These are phyloP conservation scores for Heliconius hermathena DNA, from an alignment of 1,140 invertebrate genomes.

Conservation along the genomic window DNA sequence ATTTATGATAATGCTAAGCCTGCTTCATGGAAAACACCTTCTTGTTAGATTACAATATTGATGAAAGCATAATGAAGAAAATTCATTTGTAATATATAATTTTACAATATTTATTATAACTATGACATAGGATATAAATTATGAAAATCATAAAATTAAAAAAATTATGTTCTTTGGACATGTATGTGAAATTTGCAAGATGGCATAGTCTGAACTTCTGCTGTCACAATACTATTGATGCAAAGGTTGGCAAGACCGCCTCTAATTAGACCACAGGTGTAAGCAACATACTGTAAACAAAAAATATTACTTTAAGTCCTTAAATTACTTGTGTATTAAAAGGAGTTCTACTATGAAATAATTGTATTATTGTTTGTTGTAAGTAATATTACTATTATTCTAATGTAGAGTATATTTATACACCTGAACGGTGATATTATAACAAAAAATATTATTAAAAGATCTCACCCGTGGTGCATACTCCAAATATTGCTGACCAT, in stretches of 20 bases:
- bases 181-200: constrained; percentile 97
- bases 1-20: constrained; percentile 75
- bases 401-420: no score
- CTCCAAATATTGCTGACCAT: constrained; percentile 95
- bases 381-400: no score
- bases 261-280: constrained; percentile 97
- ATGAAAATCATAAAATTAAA: background rate
- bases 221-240: constrained; percentile 96
- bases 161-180: constrained; percentile 84
- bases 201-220: constrained; percentile 96
- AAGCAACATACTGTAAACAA: constrained; percentile 91
- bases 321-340: background rate
- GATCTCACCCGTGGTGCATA: constrained; percentile 89
- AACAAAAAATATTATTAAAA: background rate
- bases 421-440: background rate
- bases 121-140: background rate
- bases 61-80: background rate
- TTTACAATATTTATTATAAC: background rate
- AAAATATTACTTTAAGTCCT: background rate
- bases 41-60: constrained; percentile 35
- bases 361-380: no score
- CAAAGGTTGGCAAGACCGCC: constrained; percentile 97
- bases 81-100: no score
- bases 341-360: background rate
- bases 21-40: constrained; percentile 54